Base-by-base conservation (phyloP, 2,113 vertebrate genomes). In the Prunella fulvescens region DNA sequence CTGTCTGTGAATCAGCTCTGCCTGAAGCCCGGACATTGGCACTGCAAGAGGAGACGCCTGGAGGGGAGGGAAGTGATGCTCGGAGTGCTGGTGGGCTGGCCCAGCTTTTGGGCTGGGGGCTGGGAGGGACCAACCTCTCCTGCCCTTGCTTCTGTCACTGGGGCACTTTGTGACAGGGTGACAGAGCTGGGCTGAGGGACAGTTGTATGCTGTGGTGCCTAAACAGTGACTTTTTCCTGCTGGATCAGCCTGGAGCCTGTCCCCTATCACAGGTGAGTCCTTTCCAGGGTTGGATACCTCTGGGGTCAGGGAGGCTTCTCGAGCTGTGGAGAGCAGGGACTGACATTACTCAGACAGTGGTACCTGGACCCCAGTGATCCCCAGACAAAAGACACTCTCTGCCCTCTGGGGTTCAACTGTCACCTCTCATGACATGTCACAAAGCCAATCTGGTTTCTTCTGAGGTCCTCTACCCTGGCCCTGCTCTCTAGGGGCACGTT, bases 81-180 rank as follows among this genome's bases (percentile, higher is more conserved):
- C 0, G 0, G 28, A 23, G 35, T 24, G 33, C 7, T 37, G 44
- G 22, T 66, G n/a, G 64, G 33, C 56, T 76, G 62, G 35, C 24
- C 10, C 8, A 4, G n/a, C 13, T 20, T 57, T 72, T 54, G 62
- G n/a, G 48, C 31, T 58, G 25, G 24, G 39, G 23, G 35, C n/a
- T 56, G 25, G 14, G 29, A 44, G 20, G 31, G 19, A 65, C 23
- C 7, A 28, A 53, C n/a, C 39, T 81, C 56, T 83, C 31, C 45
- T 15, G 11, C 29, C 53, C n/a, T 61, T 1, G 2, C 19, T 73
- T 37, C 19, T 88, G 33, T 56, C 0, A 0, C 40, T 64, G 74
- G 12, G 18, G 23, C 13, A 9, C 10, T 62, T 53, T 31, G 56
- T 61, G 48, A 57, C 1, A 1, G 4, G 23, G n/a, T 45, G 69